Evolutionary conservation across 2,888 invertebrate species (phyloP), one percentile per base, ranked within the genome.

Genomic region (Agrotis exclamationis): DNA sequence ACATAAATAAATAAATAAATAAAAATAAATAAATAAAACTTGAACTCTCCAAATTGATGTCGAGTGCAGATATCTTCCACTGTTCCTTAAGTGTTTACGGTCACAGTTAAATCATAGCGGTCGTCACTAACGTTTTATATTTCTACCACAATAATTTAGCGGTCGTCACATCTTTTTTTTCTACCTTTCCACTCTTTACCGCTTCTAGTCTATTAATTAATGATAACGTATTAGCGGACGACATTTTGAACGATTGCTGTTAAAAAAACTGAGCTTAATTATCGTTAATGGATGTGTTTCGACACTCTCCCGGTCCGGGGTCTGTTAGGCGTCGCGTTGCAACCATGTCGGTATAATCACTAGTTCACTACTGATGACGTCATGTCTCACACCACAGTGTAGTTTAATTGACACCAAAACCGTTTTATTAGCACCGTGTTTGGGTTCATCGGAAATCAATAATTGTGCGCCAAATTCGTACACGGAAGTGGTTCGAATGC

Each of bases 221-320:
- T 79, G 67, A 73, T 59, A 73, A 64, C 60, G 48, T 76, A 78
- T 76, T 64, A 82, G 68, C 60, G 83, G 79, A 73, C 72, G 74
- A 78, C 76, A 83, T 83, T 83, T 84, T 63, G 68, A 82, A 65
- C 75, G 71, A 76, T 78, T 72, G 76, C 65, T 82, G 83, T 85
- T 39, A 56, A 56, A 82, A 80, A 86, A 86, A 71, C 71, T 33
- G 65, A 69, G 77, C 74, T 82, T 87, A 88, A 89, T 87, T 88
- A 87, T 79, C 76, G 75, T 76, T 83, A 85, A 86, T 86, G 82
- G 83, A 85, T 76, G 82, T 82, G 83, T 90, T 89, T 87, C 87
- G 78, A 88, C 86, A 89, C 84, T 69, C 76, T 78, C 70, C 67
- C 78, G 63, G 60, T 63, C 33, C 48, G 18, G 22, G 22, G 51